Evolutionary conservation across 2,113 vertebrate genomes (phyloP).

Genomic region (Pseudolaguvia tuberculata): DNA sequence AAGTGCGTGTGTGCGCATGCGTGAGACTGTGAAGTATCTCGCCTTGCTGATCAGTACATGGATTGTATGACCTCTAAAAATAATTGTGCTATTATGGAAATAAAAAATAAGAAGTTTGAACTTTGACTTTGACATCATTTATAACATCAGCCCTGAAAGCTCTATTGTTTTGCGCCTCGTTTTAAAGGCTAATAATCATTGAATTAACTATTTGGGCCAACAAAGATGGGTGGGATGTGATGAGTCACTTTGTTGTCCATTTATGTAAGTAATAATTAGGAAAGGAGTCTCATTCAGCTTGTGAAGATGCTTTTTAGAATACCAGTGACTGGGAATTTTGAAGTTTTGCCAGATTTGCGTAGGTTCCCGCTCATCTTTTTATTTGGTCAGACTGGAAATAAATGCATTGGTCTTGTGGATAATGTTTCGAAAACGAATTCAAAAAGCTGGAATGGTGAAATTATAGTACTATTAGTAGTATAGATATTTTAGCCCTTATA

Average conservation of each 20-base stretch:
- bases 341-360: no score
- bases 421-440: background rate
- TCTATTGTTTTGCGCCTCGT: background rate
- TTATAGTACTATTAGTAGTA: background rate
- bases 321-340: no score
- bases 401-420: no score
- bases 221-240: background rate
- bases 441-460: background rate
- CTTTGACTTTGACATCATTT: background rate
- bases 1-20: no score
- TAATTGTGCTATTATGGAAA: background rate
- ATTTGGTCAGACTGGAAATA: no score
- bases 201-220: background rate
- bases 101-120: background rate
- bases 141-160: background rate
- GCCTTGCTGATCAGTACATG: background rate
- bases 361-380: no score
- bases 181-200: background rate
- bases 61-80: background rate
- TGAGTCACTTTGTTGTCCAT: background rate
- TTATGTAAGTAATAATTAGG: no score
- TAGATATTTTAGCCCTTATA: background rate
- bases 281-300: background rate
- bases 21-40: no score
- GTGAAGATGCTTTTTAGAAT: no score